A percentile compares a stretch with the other conserved stretches of the same genome.
Conservation (phyloP, 2,113 vertebrate species). For the Antechinus stuartii region DNA sequence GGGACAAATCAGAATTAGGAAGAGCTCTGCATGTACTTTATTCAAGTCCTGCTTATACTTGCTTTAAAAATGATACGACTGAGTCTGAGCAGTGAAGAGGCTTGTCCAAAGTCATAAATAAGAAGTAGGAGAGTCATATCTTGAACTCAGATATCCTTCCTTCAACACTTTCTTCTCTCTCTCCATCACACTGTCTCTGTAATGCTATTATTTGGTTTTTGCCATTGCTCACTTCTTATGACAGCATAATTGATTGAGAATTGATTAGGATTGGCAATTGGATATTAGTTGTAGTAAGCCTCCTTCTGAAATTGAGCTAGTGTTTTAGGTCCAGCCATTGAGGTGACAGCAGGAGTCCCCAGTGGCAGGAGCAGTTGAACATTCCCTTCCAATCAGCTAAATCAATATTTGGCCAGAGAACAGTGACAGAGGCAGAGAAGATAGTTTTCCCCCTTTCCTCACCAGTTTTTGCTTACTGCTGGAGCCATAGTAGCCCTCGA, state of each 20-base stretch:
- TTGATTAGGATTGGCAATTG: conserved; percentile 4
- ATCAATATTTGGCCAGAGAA: background rate
- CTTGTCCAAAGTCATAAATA: background rate
- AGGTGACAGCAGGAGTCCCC: background rate
- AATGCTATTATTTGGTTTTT: background rate
- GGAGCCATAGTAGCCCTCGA: background rate
- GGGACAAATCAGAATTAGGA: background rate
- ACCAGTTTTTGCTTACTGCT: background rate
- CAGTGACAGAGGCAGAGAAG: background rate
- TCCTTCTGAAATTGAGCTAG: background rate
- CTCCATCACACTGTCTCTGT: background rate
- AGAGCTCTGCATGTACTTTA: background rate
- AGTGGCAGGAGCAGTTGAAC: background rate
- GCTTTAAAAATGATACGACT: background rate
- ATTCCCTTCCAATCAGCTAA: background rate
- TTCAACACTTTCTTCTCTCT: background rate
- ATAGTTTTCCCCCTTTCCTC: background rate
- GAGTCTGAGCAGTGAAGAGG: background rate
- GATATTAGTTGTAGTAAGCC: background rate
- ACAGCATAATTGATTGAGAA: conserved; percentile 13
- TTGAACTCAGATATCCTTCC: background rate
- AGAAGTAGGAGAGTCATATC: background rate
- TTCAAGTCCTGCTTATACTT: background rate
- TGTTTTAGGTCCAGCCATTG: background rate
- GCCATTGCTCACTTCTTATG: background rate